Conservation (phyloP, 2,113 vertebrate genomes). For the Baryphthengus martii region DNA sequence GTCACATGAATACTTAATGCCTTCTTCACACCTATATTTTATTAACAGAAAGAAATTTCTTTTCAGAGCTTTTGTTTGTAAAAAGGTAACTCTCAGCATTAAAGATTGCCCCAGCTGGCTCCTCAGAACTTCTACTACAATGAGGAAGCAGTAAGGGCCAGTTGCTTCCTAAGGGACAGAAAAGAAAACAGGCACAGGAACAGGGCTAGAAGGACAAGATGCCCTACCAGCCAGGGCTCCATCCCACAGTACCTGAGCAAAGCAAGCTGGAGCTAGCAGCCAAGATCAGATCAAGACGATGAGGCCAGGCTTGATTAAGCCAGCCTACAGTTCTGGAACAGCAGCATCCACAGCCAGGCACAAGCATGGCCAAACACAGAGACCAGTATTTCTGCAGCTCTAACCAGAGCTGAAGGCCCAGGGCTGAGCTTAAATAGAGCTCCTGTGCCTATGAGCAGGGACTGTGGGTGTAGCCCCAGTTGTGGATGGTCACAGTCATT, state of each 20-base stretch:
- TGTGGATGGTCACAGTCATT: neutral
- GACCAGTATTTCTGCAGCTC: neutral
- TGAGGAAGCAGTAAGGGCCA: neutral
- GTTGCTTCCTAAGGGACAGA: neutral
- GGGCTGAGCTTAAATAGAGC: neutral
- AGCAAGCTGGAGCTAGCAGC: neutral
- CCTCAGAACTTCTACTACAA: neutral
- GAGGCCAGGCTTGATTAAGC: neutral
- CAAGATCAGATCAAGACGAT: neutral
- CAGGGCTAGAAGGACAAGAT: neutral
- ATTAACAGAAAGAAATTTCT: neutral
- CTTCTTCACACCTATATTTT: neutral
- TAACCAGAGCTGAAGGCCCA: accelerated
- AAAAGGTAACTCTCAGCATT: neutral
- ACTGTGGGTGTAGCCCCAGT: neutral
- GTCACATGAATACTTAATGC: neutral
- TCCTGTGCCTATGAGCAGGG: neutral
- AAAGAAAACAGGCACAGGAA: neutral
- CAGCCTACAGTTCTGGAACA: neutral
- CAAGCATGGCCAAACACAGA: accelerated
- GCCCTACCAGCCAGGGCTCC: neutral
- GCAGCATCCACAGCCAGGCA: neutral
- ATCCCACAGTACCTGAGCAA: neutral
- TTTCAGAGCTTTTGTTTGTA: neutral
- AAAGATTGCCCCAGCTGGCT: neutral